Evolutionary conservation across 2,797 vertebrate genomes (phyloP).

Genomic region (Myotis planiceps): DNA sequence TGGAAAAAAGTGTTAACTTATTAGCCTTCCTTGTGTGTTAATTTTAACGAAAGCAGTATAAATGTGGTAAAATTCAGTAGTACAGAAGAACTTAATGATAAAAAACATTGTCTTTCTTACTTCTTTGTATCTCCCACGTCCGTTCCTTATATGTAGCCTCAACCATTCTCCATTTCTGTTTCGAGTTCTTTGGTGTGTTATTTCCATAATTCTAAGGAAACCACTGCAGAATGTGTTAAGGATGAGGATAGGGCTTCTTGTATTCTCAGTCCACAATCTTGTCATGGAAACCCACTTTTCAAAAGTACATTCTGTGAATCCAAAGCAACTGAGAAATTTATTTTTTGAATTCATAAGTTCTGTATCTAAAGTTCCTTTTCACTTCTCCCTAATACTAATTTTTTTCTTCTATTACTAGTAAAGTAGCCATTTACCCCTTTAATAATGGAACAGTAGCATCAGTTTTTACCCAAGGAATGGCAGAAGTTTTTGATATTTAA

Average conservation of each 20-base stretch:
- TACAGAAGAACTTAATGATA: neutral
- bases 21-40: neutral
- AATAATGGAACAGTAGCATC: neutral
- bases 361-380: neutral
- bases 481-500: neutral
- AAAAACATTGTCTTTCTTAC: neutral
- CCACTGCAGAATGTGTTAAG: neutral
- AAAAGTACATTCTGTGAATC: neutral
- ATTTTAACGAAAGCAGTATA: conserved; percentile 4
- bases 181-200: neutral
- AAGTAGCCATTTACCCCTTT: neutral
- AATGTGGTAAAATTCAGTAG: neutral
- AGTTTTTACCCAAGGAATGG: neutral
- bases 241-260: neutral
- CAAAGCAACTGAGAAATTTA: conserved; percentile 4
- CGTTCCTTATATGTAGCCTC: neutral
- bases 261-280: neutral
- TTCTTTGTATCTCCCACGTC: neutral
- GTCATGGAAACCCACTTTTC: neutral
- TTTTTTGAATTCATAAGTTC: neutral
- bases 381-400: neutral
- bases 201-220: neutral
- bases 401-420: neutral
- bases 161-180: neutral
- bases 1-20: conserved; percentile 1